Evolutionary conservation across 2,888 invertebrate species (phyloP), one percentile per base, ranked within the genome.

Genomic region (Archips xylosteana): DNA sequence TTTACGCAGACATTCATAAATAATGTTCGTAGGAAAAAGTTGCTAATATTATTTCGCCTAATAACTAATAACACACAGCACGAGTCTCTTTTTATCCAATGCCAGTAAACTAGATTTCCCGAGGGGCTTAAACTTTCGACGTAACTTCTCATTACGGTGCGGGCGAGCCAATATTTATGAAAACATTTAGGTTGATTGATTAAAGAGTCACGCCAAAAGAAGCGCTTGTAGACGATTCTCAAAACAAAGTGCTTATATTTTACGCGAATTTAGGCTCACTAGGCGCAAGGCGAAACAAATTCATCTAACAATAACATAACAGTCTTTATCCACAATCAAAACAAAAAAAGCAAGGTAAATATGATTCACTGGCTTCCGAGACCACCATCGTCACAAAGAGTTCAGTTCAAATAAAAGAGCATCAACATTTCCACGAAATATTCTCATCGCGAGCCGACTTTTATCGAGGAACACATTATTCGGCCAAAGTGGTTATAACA

Each of bases 151-250:
- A 39, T 45, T 47, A 47, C 45, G 68, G 64, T 34, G n/a, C 36
- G 69, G 15, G 66, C 47, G 42, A 65, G 74, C 65, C 74, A 60
- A 74, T 74, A 74, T 74, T 70, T 74, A 74, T 74, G 74, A 65
- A 74, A 70, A 65, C 64, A 70, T 65, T 70, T 65, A 64, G 69
- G 69, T 61, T 74, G 74, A 74, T 74, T 74, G 69, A 64, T 61
- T 61, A 70, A 61, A 59, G 68, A 73, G 73, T 73, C 47, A 45
- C 59, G 47, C 62, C 23, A 62, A 63, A 15, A 39, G 62, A 60
- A 45, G 60, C 36, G 54, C 6, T 32, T 73, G 47, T 59, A 69
- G 42, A 32, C 5, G 68, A 69, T 42, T 57, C 39, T 39, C 57
- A 10, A n/a, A 34, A 67, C 62, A 68, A 68, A 68, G 57, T 59